phyloP scores from a whole-genome alignment of 2,113 vertebrate species.

The Hemibagrus wyckioides region DNA sequence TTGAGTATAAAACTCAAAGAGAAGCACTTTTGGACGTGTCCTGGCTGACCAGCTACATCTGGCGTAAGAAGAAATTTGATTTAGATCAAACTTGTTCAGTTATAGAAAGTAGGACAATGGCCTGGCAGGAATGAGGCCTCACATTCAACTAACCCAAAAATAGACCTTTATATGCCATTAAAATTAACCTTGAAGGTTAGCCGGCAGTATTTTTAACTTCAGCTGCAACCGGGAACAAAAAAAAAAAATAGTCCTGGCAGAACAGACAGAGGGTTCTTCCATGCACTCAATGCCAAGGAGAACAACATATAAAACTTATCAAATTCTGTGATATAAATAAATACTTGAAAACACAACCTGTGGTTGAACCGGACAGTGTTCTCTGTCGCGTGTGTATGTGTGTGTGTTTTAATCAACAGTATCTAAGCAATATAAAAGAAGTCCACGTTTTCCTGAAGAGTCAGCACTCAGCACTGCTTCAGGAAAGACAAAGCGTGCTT shows the following conservation, averaged over 20 bases:
- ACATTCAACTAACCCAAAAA: slow-evolving; percentile 49
- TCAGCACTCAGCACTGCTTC: not conserved
- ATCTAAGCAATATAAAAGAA: not conserved
- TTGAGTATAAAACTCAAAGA: not conserved
- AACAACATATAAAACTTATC: not conserved
- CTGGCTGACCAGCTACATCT: not conserved
- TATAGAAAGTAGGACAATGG: slow-evolving; percentile 44
- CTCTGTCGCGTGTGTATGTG: not conserved
- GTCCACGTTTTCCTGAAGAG: not conserved
- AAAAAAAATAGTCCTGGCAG: slow-evolving; percentile 58
- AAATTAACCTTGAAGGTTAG: slow-evolving; percentile 45
- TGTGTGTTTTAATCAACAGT: not conserved
- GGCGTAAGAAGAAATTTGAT: not conserved
- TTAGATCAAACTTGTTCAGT: not conserved
- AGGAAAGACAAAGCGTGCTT: not conserved
- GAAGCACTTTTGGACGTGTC: not conserved
- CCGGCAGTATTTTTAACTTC: slow-evolving; percentile 63
- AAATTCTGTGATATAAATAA: not conserved
- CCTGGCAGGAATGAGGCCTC: slow-evolving; percentile 50
- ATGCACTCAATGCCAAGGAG: not conserved
- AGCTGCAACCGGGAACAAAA: slow-evolving; percentile 42
- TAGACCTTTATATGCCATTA: slow-evolving; percentile 37
- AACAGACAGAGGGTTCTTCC: slow-evolving; percentile 13
- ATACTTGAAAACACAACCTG: not conserved
- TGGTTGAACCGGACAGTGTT: not conserved